Evolutionary conservation across 2,797 vertebrate species (phyloP).

Genomic region (Macropus fuliginosus): DNA sequence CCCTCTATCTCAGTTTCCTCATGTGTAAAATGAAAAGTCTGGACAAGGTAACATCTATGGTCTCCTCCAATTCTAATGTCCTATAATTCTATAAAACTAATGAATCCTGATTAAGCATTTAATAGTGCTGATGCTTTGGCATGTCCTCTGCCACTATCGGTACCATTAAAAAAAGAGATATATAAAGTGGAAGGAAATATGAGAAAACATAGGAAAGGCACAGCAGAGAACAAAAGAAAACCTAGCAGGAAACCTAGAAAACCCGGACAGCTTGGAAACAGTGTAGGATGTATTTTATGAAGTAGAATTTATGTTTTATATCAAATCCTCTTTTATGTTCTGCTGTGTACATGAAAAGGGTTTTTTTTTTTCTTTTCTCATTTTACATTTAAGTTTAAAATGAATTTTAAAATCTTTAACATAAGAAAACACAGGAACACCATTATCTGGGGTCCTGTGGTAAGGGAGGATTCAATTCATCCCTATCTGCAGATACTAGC

Average conservation of each 20-base stretch:
- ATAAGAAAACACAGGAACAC: background rate
- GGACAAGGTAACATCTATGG: background rate
- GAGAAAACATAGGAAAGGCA: background rate
- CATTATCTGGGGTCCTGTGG: background rate
- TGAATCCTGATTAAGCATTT: conserved; percentile 1
- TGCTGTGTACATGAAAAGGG: background rate
- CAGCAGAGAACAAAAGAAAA: background rate
- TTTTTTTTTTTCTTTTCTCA: background rate
- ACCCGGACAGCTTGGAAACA: background rate
- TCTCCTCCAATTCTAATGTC: background rate
- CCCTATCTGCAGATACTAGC: background rate
- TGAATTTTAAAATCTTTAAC: no score
- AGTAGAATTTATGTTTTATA: background rate
- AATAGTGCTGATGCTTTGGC: background rate
- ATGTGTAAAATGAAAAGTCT: conserved; percentile 10
- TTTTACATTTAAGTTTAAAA: background rate
- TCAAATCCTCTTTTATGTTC: background rate
- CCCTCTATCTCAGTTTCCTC: background rate
- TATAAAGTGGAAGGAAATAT: background rate
- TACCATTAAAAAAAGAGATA: background rate
- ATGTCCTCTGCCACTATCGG: background rate
- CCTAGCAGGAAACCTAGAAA: background rate
- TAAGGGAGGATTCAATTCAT: background rate
- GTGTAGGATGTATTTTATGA: background rate
- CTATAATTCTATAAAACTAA: background rate